Evolutionary conservation across 92 coral and sea anemone genomes (phyloP), one percentile per base, ranked within the genome.

Genomic region (Epizoanthus illoricatus): DNA sequence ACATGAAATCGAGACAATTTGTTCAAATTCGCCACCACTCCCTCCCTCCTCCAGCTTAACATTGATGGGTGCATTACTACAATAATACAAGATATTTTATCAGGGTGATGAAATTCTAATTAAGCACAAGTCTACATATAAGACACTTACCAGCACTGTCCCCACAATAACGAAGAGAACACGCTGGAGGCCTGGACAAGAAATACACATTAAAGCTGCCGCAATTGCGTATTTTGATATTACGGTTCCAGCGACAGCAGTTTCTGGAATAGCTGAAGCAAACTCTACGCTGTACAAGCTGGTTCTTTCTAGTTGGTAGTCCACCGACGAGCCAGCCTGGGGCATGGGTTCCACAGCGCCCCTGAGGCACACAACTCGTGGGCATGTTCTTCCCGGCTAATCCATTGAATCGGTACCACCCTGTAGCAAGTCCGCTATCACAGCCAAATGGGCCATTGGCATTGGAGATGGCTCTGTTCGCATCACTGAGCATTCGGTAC

Each of bases 351-450:
- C 70, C 78, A 58, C 87, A 85, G 4, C 61, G 75, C 0, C 54
- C 43, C 11, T n/a, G 43, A 4, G 62, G 78, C 3, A 76, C 78
- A 36, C 87, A 85, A 3, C 21, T 36, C 5, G 76, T 56, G 23
- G 87, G 87, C 87, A 85, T 75, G 43, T 81, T 73, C 69, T 63
- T 73, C 4, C 87, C 87, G 4, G 87, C 87, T 11, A 1, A 19
- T 2, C 84, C 84, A 36, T 5, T 6, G 5, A 60, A 10, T 23
- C 21, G 4, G 17, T 60, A 60, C 65, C 65, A 60, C 5, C 65
- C 65, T 16, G 20, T 6, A 5, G 17, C 4, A 4, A 60, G 65
- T 4, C 7, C 17, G 65, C 12, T 17, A 60, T 60, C 65, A 17
- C 65, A 60, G 21, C 19, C n/a, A 5, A 1, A 20, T 60, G 65